phyloP scores from a whole-genome alignment of 1,140 invertebrate species.

The Hyles euphorbiae region DNA sequence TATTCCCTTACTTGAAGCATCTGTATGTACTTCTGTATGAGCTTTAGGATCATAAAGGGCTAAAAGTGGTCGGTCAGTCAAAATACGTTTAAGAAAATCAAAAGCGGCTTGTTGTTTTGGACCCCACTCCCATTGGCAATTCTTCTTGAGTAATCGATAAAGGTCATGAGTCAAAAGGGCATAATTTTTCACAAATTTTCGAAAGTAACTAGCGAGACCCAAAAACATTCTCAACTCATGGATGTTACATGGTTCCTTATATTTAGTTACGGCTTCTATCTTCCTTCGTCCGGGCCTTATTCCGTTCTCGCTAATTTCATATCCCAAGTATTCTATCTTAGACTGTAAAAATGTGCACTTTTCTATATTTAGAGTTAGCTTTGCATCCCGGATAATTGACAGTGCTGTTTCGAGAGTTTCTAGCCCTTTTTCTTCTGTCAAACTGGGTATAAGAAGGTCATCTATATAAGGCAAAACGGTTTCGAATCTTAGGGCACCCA shows the following conservation, averaged over 20 bases:
- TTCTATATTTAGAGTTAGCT: constrained; percentile 11
- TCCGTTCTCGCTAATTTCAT: constrained; percentile 17
- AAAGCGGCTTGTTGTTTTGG: too few relatives aligned
- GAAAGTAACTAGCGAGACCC: constrained; percentile 42
- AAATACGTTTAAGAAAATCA: too few relatives aligned
- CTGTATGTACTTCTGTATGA: too few relatives aligned
- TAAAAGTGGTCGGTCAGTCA: too few relatives aligned
- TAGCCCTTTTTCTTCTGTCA: not conserved
- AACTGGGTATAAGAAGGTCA: constrained; percentile 6
- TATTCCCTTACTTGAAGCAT: too few relatives aligned
- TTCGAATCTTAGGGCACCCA: not conserved
- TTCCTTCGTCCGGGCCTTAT: too few relatives aligned
- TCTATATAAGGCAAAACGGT: constrained; percentile 11
- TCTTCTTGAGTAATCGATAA: too few relatives aligned
- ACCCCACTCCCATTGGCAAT: too few relatives aligned
- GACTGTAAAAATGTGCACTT: constrained; percentile 10
- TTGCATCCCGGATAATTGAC: not conserved
- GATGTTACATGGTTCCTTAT: constrained; percentile 28
- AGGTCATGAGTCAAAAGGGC: too few relatives aligned
- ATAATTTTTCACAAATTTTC: too few relatives aligned
- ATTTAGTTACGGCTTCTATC: constrained; percentile 7
- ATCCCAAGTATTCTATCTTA: constrained; percentile 26
- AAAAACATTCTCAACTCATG: constrained; percentile 47
- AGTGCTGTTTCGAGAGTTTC: constrained; percentile 3
- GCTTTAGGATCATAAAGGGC: too few relatives aligned